phyloP scores from a whole-genome alignment of 2,797 vertebrate genomes.

The Acanthurus lineatus region DNA sequence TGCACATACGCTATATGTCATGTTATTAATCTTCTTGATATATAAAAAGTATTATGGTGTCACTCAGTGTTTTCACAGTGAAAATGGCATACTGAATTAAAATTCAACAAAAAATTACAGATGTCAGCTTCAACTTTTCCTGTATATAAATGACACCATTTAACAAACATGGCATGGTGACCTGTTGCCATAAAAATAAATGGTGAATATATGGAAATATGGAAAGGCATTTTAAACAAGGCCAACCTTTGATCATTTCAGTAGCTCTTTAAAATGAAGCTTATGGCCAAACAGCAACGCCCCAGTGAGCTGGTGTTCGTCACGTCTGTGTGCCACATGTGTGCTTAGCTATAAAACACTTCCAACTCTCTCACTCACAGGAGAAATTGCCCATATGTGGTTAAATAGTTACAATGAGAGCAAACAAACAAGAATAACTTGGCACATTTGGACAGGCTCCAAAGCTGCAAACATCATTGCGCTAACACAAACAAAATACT shows the following conservation, averaged over 20 bases:
- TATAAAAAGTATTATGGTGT: not conserved
- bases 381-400: constrained; percentile 48
- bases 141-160: not conserved
- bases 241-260: constrained; percentile 67
- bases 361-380: constrained; percentile 30
- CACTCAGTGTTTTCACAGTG: not conserved
- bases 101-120: not conserved
- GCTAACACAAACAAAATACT: constrained; percentile 62
- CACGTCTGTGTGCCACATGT: constrained; percentile 80
- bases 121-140: not conserved
- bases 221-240: constrained; percentile 37
- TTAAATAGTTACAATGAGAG: constrained; percentile 57
- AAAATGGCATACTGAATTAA: not conserved
- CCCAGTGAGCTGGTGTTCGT: constrained; percentile 50
- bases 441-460: constrained; percentile 58
- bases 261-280: constrained; percentile 68
- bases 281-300: constrained; percentile 55
- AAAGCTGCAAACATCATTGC: constrained; percentile 63
- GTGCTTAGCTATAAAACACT: constrained; percentile 62
- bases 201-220: constrained; percentile 19
- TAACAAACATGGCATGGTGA: not conserved
- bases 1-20: too few species aligned
- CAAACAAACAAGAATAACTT: constrained; percentile 70
- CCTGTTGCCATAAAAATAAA: constrained; percentile 7
- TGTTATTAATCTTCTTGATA: not conserved